Conservation (phyloP, 2,113 vertebrate species). For the Oreochromis tanganicae region DNA sequence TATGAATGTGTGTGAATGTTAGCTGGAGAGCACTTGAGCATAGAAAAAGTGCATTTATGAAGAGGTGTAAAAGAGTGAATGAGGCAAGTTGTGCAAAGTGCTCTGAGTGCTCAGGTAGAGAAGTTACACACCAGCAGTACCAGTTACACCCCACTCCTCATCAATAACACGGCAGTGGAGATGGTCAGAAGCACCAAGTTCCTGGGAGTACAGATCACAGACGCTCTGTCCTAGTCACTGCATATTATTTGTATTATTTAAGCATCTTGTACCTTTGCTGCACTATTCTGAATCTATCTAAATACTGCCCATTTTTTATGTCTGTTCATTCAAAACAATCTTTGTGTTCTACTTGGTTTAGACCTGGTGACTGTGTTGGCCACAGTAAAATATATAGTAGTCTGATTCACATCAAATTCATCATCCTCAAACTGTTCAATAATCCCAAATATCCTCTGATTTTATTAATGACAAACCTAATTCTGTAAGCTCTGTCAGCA, state of each 20-base stretch:
- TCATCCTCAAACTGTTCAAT: neutral
- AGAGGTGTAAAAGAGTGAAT: neutral
- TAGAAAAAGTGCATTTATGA: neutral
- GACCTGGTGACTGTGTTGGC: neutral
- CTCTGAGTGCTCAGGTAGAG: neutral
- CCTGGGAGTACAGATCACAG: neutral
- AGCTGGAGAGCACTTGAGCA: neutral
- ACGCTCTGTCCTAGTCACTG: neutral
- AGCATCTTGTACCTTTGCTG: neutral
- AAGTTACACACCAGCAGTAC: neutral
- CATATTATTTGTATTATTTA: neutral
- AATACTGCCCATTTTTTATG: neutral
- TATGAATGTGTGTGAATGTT: neutral
- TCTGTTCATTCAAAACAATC: neutral
- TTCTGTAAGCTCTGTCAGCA: neutral
- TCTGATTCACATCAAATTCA: neutral
- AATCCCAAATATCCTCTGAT: neutral
- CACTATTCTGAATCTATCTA: neutral
- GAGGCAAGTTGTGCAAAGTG: neutral
- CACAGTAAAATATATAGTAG: neutral
- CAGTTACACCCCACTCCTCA: neutral
- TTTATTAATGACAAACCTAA: neutral
- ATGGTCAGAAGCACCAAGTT: neutral
- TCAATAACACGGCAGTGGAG: neutral
- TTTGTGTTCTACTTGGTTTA: neutral